Evolutionary conservation across 2,113 vertebrate species (phyloP), one percentile per base, ranked within the genome.

Genomic region (Petromus typicus): DNA sequence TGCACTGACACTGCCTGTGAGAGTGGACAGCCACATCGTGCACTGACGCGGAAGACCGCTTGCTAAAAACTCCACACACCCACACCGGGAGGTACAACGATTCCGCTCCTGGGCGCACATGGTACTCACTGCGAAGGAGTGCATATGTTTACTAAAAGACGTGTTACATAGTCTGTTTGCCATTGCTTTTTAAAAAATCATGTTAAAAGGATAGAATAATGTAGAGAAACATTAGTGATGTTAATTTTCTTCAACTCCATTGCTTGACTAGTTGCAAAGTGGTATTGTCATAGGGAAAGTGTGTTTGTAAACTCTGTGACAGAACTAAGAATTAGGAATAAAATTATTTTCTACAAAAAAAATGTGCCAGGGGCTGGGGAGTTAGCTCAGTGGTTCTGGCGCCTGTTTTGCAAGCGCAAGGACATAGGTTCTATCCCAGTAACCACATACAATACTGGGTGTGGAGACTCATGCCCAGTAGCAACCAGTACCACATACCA

Each of bases 131-230:
- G 37, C 61, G 64, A 30, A 82, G 20, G 45, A 91, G 17, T 34
- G 7, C 12, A 0, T 22, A 5, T 64, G 45, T 71, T 51, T 64
- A 34, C 23, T 67, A 25, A 87, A 56, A 73, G 56, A 86, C 20
- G 85, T 94, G 14, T 98, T 96, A 97, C 98, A 97, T 98, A 98
- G 98, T 97, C 94, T 96, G 92, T 98, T 98, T 98, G 76, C 97
- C 97, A 8, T 85, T 98, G 98, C 98, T 98, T 98, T 90, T 69
- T 32, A 14, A 97, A 96, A 96, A 97, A 96, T 97, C 98, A 98
- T 97, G 98, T 98, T 98, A 98, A 98, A 98, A 98, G 91, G 95
- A 91, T 97, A 98, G 98, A 51, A 97, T 98, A 97, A 93, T 98
- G 98, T 98, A 98, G 98, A 98, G 97, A 98, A 98, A 97, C 92